Conservation (phyloP, 2,113 vertebrate species). For the Mesoclemmys tuberculata region DNA sequence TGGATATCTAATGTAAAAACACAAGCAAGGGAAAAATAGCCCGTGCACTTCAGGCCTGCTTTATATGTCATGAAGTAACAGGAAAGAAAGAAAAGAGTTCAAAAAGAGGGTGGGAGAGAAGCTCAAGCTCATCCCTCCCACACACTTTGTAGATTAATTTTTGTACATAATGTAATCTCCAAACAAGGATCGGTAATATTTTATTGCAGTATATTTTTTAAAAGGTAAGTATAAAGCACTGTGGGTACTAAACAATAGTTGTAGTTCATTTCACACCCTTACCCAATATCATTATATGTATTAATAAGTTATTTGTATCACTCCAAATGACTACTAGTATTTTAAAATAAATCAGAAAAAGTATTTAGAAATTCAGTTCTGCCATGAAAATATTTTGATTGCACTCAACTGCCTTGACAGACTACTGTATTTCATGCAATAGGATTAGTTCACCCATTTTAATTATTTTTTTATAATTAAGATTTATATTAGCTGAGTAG, state of each 20-base stretch:
- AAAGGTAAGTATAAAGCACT: neutral
- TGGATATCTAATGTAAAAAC: neutral
- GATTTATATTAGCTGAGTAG: neutral
- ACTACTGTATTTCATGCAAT: neutral
- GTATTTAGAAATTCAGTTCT: neutral
- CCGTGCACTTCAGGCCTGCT: conserved; percentile 10
- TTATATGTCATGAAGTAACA: conserved; percentile 34
- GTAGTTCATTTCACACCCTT: neutral
- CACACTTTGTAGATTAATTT: neutral
- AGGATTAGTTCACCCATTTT: neutral
- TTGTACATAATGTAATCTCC: neutral
- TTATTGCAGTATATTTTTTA: neutral
- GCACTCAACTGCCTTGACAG: neutral
- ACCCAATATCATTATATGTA: neutral
- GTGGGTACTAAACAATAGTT: neutral
- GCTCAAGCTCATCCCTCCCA: neutral
- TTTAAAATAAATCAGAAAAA: neutral
- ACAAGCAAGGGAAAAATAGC: neutral
- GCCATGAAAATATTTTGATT: neutral
- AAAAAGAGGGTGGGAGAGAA: neutral
- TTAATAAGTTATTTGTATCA: neutral
- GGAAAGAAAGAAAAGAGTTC: neutral
- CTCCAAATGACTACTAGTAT: neutral
- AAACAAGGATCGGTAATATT: neutral
- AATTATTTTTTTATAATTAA: neutral